Conservation (phyloP, 2,797 vertebrate genomes). For the Orestias chungarensis region DNA sequence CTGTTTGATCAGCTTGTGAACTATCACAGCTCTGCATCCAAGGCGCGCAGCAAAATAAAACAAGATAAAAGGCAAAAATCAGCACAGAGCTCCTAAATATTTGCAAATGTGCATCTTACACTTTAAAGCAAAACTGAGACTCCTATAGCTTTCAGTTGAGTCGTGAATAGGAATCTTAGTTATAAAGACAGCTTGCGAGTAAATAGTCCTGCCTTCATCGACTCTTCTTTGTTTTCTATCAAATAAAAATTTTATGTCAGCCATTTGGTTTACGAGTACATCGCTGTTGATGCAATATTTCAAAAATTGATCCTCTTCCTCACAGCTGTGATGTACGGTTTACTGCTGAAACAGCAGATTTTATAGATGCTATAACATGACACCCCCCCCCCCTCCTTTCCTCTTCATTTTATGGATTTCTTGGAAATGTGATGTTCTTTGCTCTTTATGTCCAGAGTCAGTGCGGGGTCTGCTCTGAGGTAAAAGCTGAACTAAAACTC, state of each 20-base stretch:
- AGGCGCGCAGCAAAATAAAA: slow-evolving; percentile 6
- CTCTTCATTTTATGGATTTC: slow-evolving; percentile 69
- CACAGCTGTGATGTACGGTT: slow-evolving; percentile 68
- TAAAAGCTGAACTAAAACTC: neutral
- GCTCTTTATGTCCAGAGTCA: slow-evolving; percentile 44
- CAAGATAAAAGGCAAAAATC: slow-evolving; percentile 2
- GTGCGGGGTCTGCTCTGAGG: no score
- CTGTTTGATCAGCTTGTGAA: slow-evolving; percentile 69
- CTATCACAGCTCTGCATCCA: slow-evolving; percentile 31
- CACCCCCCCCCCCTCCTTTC: slow-evolving; percentile 52
- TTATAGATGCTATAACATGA: slow-evolving; percentile 73
- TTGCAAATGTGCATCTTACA: neutral
- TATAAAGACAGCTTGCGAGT: slow-evolving; percentile 33
- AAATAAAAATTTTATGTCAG: slow-evolving; percentile 61
- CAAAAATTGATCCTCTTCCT: slow-evolving; percentile 64
- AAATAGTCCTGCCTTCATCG: slow-evolving; percentile 62
- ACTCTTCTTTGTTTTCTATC: slow-evolving; percentile 55
- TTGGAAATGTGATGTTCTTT: slow-evolving; percentile 53
- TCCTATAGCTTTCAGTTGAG: slow-evolving; percentile 1
- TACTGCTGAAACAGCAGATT: slow-evolving; percentile 66
- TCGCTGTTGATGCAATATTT: slow-evolving; percentile 74
- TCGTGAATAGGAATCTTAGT: slow-evolving; percentile 8
- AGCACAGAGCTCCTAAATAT: slow-evolving; percentile 9
- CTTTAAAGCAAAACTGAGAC: neutral
- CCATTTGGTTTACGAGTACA: slow-evolving; percentile 69